phyloP scores from a whole-genome alignment of 2,888 invertebrate genomes.

The Drosophila rellima region DNA sequence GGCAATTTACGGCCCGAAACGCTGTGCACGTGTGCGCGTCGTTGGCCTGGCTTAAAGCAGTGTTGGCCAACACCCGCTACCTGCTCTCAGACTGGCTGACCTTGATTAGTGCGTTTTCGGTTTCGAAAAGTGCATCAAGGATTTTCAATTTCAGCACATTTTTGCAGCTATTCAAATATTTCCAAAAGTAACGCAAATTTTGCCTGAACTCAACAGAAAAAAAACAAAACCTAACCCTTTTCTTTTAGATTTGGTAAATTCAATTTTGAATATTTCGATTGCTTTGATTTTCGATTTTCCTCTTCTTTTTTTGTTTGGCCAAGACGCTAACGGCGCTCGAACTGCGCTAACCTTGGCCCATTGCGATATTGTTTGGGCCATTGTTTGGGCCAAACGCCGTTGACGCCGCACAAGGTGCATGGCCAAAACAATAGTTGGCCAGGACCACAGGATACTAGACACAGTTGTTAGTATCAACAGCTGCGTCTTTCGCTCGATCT shows the following conservation, averaged over 20 bases:
- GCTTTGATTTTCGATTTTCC: neutral
- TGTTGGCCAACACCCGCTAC: neutral
- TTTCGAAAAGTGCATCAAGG: neutral
- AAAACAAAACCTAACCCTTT: neutral
- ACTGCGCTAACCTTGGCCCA: constrained; percentile 49
- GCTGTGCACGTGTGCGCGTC: constrained; percentile 37
- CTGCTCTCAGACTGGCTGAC: neutral
- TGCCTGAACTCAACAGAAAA: too few species aligned
- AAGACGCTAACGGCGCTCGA: constrained; percentile 33
- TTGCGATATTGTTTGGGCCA: constrained; percentile 38
- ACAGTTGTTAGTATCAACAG: constrained; percentile 20
- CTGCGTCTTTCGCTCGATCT: constrained; percentile 30
- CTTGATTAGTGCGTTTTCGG: constrained; percentile 2
- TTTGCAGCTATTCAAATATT: neutral
- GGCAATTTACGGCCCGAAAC: constrained; percentile 4
- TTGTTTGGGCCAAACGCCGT: constrained; percentile 56
- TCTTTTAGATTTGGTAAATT: neutral
- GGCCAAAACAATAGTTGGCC: constrained; percentile 26
- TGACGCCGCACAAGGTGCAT: constrained; percentile 52
- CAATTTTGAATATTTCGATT: neutral
- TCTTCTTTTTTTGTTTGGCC: neutral
- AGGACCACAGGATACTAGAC: constrained; percentile 11
- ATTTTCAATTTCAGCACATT: constrained; percentile 4
- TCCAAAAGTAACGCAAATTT: neutral
- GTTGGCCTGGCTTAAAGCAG: constrained; percentile 32